Conservation (phyloP, 2,113 vertebrate species). For the Promerops cafer region DNA sequence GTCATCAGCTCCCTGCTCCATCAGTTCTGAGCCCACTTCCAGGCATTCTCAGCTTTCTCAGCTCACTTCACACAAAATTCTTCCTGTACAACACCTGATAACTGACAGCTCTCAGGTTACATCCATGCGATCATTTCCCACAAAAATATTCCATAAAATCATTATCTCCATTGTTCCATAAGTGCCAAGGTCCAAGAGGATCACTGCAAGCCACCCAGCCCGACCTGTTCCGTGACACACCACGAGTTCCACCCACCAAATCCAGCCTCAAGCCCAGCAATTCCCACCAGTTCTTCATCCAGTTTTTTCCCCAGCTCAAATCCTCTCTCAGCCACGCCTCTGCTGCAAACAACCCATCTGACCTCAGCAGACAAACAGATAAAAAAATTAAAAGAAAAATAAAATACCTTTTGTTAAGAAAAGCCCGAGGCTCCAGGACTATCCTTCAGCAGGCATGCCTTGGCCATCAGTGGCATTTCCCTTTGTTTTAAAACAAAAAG, state of each 20-base stretch:
- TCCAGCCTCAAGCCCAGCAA: not conserved
- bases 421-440: not conserved
- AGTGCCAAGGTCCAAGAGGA: not conserved
- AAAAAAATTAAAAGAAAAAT: not conserved
- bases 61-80: not conserved
- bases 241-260: not conserved
- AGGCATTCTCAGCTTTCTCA: not conserved
- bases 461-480: not conserved
- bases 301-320: not conserved
- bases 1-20: not conserved
- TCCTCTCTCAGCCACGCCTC: not conserved
- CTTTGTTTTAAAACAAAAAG: not conserved
- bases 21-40: not conserved
- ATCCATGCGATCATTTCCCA: not conserved
- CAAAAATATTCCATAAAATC: not conserved
- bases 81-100: not conserved
- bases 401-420: not conserved
- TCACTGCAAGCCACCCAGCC: not conserved
- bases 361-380: not conserved
- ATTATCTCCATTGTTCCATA: fast-evolving
- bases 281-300: not conserved
- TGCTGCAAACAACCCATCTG: not conserved
- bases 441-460: fast-evolving
- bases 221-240: not conserved
- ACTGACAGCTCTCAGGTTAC: not conserved